phyloP scores from a whole-genome alignment of 2,888 invertebrate species.

The Bombyx huttoni region DNA sequence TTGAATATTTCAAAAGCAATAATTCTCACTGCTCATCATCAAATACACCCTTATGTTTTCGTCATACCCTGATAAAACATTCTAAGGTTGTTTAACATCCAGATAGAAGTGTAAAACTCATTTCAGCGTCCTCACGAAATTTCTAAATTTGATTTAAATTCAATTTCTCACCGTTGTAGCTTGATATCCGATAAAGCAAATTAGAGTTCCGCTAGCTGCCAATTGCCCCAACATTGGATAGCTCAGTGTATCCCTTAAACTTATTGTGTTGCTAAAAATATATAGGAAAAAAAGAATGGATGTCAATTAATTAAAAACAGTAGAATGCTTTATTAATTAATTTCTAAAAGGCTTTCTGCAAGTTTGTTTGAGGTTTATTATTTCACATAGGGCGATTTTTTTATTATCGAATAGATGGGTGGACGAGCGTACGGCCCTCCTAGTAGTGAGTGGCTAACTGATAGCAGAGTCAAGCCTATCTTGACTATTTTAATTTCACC shows the following conservation, averaged over 20 bases:
- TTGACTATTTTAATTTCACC: too few species aligned
- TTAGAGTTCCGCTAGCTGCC: slow-evolving; percentile 41
- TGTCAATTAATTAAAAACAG: neutral
- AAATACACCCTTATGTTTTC: too few species aligned
- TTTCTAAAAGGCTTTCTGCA: neutral
- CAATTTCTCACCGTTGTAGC: slow-evolving; percentile 36
- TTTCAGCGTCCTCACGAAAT: neutral
- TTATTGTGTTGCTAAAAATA: slow-evolving; percentile 31
- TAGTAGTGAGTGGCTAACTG: too few species aligned
- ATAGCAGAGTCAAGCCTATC: too few species aligned
- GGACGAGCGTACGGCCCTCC: too few species aligned
- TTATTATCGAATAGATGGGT: too few species aligned
- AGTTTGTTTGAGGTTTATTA: too few species aligned
- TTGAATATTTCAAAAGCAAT: too few species aligned
- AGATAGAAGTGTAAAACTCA: neutral
- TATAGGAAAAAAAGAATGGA: neutral
- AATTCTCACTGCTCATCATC: too few species aligned
- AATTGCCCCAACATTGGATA: slow-evolving; percentile 51
- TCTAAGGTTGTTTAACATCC: neutral
- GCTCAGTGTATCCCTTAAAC: slow-evolving; percentile 37
- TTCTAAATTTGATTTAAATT: neutral
- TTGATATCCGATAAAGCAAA: slow-evolving; percentile 53
- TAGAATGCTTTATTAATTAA: neutral
- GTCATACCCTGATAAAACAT: neutral
- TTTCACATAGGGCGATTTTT: too few species aligned